A percentile compares a stretch with the other conserved stretches of the same genome.
Evolutionary conservation across 2,797 vertebrate species (phyloP).

Genomic region (Smutsia temminckii): DNA sequence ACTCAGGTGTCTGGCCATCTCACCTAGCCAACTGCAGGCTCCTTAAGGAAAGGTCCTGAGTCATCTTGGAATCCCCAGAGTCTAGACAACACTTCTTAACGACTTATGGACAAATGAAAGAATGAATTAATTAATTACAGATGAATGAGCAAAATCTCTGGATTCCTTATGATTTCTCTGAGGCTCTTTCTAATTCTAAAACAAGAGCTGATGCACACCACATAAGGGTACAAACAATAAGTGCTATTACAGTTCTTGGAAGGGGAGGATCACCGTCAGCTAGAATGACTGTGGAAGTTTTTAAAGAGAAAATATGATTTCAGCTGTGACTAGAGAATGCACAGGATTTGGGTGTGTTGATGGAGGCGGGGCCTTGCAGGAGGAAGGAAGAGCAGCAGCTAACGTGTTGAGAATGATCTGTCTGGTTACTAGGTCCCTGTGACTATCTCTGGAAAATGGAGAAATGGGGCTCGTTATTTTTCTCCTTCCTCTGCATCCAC

Average conservation of each 20-base stretch:
- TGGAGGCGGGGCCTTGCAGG: background rate
- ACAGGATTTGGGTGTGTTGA: rapidly evolving
- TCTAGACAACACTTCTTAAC: background rate
- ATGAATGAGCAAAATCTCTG: background rate
- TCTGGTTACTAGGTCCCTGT: rapidly evolving
- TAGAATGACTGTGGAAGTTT: background rate
- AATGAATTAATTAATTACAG: background rate
- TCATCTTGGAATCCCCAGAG: background rate
- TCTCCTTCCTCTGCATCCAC: background rate
- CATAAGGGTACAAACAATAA: background rate
- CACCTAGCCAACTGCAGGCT: background rate
- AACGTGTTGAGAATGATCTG: too few relatives aligned
- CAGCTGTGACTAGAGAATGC: background rate
- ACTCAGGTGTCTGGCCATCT: background rate
- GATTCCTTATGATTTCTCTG: background rate
- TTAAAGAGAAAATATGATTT: conserved; percentile 13
- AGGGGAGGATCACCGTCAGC: background rate
- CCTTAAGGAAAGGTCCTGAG: background rate
- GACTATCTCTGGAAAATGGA: background rate
- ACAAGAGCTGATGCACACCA: background rate
- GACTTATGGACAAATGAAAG: background rate
- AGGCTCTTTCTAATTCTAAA: conserved; percentile 13
- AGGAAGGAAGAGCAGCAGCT: background rate
- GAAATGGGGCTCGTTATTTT: too few relatives aligned
- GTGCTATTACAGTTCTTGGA: background rate